Conservation (phyloP, 2,888 invertebrate genomes). For the Leptinotarsa tumamoca region DNA sequence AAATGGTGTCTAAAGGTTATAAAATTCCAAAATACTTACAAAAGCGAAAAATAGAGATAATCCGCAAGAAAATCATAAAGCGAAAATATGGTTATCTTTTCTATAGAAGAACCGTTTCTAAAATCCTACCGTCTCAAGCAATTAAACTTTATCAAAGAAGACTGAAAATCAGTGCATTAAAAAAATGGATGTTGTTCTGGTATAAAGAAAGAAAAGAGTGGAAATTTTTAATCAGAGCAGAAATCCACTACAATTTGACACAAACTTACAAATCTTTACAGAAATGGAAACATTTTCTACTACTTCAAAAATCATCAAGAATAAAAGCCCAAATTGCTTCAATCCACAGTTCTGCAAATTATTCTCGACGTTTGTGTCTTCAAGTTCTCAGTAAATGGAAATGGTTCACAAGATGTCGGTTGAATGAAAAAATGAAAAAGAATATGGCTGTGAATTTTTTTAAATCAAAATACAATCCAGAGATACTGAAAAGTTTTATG, state of each 20-base stretch:
- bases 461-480: conserved; percentile 48
- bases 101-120: conserved; percentile 54
- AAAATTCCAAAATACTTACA: conserved; percentile 50
- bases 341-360: conserved; percentile 50
- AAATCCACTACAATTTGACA: conserved; percentile 53
- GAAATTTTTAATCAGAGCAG: conserved; percentile 54
- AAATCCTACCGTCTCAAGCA: conserved; percentile 54
- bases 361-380: conserved; percentile 40
- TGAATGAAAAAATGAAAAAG: conserved; percentile 43
- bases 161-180: conserved; percentile 47
- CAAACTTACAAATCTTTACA: conserved; percentile 48
- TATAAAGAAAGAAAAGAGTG: conserved; percentile 54
- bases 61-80: conserved; percentile 49
- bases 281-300: conserved; percentile 49
- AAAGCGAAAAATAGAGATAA: conserved; percentile 49
- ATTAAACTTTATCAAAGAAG: conserved; percentile 41
- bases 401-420: conserved; percentile 42
- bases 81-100: conserved; percentile 57
- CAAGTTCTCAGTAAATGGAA: conserved; percentile 50
- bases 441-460: conserved; percentile 50
- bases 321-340: conserved; percentile 50
- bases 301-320: conserved; percentile 38
- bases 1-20: conserved; percentile 41
- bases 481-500: conserved; percentile 48
- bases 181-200: conserved; percentile 50